Evolutionary conservation across 2,888 invertebrate species (phyloP), one percentile per base, ranked within the genome.

Genomic region (Ditula angustiorana): DNA sequence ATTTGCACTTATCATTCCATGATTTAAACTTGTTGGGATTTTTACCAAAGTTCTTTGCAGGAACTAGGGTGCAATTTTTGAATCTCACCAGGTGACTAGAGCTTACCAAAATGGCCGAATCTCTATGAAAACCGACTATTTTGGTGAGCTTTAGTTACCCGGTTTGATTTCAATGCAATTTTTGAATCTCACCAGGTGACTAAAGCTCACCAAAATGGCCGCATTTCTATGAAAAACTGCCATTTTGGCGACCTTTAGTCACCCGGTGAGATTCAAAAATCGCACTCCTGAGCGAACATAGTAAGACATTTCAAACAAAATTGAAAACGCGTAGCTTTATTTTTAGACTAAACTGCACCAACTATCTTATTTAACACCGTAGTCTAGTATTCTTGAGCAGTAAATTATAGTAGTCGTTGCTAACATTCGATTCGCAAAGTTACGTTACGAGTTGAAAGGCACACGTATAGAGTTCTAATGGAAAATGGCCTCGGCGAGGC

Each of bases 351-450:
- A 78, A 80, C 71, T 75, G 68, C 65, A 53, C 35, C 52, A 69
- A 71, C 69, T 64, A 69, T 70, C 74, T 78, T 80, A 82, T 81
- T 81, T 77, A 78, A 69, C 72, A 74, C 79, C 80, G 80, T 77
- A 76, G 74, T 76, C 77, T 77, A 79, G 75, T 78, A 80, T 79
- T 75, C 67, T 21, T 47, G 71, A 73, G 81, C 71, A 73, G 80
- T 86, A 85, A 85, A 80, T 76, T 79, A 79, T 83, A 83, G 73
- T 81, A 74, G 72, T 76, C 73, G 74, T 84, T 79, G 77, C 80
- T 55, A 58, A 7, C 47, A 46, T 67, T 67, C 60, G 55, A 57
- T 61, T 67, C 69, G 57, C 72, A 68, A n/a, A 77, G 71, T 69
- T 75, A 69, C 75, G 83, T 85, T 85, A 85, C 81, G 83, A 82